Evolutionary conservation across 2,797 vertebrate genomes (phyloP).

Genomic region (Gallirallus australis): DNA sequence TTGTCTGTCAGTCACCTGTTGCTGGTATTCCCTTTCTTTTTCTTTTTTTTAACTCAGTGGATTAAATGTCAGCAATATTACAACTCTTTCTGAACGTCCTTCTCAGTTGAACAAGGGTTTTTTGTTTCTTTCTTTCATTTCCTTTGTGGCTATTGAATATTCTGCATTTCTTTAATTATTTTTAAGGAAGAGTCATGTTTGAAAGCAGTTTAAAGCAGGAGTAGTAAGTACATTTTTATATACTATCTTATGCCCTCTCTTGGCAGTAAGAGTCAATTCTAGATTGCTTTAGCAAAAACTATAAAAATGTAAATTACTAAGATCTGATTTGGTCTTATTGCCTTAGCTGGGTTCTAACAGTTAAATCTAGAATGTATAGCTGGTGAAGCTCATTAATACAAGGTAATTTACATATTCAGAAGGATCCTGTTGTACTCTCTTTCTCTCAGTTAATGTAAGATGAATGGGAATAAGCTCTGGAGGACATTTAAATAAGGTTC

Average conservation of each 20-base stretch:
- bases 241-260: constrained; percentile 59
- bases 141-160: background rate
- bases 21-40: background rate
- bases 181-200: background rate
- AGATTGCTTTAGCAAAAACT: constrained; percentile 73
- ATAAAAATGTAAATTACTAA: constrained; percentile 78
- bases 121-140: background rate
- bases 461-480: constrained; percentile 50
- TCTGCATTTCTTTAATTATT: background rate
- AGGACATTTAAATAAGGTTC: constrained; percentile 46
- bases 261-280: constrained; percentile 62
- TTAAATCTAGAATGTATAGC: constrained; percentile 75
- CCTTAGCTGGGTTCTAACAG: constrained; percentile 68
- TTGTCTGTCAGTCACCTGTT: background rate
- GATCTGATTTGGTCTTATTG: constrained; percentile 74
- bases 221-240: constrained; percentile 36
- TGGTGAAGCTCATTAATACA: constrained; percentile 74
- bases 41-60: background rate
- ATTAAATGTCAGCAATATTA: background rate
- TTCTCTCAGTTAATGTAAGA: constrained; percentile 55
- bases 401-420: constrained; percentile 74
- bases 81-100: background rate
- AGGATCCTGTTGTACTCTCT: constrained; percentile 29
- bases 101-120: background rate
- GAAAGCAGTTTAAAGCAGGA: constrained; percentile 13